Percentiles rank a stretch among this genome's conserved stretches.
phyloP scores from a whole-genome alignment of 2,888 invertebrate genomes.

The Petrolisthes manimaculis region DNA sequence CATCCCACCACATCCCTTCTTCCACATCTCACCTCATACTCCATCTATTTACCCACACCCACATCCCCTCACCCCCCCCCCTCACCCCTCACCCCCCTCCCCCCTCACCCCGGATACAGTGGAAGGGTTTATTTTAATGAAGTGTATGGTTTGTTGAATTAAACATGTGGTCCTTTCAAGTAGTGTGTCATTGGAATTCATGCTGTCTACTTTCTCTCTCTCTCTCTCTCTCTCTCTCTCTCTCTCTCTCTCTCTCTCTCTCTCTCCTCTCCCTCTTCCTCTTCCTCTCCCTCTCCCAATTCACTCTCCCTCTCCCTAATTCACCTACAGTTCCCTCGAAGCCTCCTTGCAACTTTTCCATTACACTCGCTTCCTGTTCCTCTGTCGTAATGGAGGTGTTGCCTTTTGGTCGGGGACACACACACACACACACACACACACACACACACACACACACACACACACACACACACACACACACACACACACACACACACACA shows the following conservation, averaged over 20 bases:
- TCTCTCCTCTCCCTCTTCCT: neutral
- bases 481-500: constrained; percentile 5
- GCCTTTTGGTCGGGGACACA: neutral
- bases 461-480: constrained; percentile 21
- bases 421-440: constrained; percentile 20
- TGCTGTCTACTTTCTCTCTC: too few relatives aligned
- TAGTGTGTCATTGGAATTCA: too few relatives aligned
- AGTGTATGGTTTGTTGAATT: too few relatives aligned
- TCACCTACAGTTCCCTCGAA: neutral
- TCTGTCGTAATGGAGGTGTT: neutral
- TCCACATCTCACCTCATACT: neutral
- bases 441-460: constrained; percentile 20
- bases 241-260: constrained; percentile 1
- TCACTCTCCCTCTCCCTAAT: neutral
- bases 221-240: neutral
- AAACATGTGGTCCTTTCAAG: too few relatives aligned
- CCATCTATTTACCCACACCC: neutral
- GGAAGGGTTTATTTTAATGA: too few relatives aligned
- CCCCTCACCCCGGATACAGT: too few relatives aligned
- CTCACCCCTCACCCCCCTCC: neutral
- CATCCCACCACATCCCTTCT: neutral
- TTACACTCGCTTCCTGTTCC: neutral
- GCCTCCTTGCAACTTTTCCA: constrained; percentile 11
- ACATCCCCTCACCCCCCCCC: neutral
- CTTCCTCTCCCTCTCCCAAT: neutral